A percentile compares a stretch with the other conserved stretches of the same genome.
phyloP scores from a whole-genome alignment of 2,113 vertebrate species.

The Pseudopodoces humilis region DNA sequence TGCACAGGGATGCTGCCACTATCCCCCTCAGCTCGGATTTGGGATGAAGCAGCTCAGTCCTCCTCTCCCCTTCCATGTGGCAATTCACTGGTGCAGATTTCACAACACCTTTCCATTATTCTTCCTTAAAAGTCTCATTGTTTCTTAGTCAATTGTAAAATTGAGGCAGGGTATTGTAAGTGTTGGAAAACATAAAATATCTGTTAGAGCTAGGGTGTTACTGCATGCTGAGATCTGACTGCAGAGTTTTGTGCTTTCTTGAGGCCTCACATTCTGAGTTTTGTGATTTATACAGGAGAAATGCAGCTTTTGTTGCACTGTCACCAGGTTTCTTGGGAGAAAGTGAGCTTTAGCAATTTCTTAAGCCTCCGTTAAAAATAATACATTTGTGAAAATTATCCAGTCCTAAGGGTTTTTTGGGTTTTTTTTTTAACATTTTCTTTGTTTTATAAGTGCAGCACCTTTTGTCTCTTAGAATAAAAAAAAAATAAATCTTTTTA shows the following conservation, averaged over 20 bases:
- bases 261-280: background rate
- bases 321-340: background rate
- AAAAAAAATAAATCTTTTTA: background rate
- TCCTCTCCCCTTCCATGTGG: background rate
- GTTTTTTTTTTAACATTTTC: accelerated
- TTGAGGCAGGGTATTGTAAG: background rate
- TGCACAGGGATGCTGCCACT: accelerated
- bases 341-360: background rate
- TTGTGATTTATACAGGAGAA: background rate
- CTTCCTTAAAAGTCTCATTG: background rate
- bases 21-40: background rate
- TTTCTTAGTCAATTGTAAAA: background rate
- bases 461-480: background rate
- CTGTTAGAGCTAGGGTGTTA: background rate
- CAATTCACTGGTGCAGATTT: background rate
- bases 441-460: background rate
- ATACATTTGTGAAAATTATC: background rate
- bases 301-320: background rate
- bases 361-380: background rate
- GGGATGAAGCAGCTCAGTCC: background rate
- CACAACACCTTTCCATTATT: background rate
- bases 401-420: background rate
- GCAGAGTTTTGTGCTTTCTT: background rate
- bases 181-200: background rate
- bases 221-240: background rate